Conservation (phyloP, 2,888 invertebrate species). For the Dasypogon diadema region DNA sequence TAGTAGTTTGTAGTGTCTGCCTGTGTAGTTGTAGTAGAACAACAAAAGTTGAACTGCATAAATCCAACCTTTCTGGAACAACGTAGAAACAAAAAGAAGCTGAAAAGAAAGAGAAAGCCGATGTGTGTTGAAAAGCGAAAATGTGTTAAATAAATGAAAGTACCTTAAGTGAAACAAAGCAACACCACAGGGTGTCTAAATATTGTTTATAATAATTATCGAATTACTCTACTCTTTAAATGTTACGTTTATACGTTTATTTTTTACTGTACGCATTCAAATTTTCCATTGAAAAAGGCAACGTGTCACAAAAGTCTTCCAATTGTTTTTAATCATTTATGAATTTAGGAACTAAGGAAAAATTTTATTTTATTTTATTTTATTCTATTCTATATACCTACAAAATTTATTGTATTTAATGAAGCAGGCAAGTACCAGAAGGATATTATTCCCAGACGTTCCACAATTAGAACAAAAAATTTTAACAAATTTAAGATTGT, state of each 20-base stretch:
- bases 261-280: slow-evolving; percentile 13
- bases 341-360: background rate
- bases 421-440: slow-evolving; percentile 2
- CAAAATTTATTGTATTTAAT: background rate
- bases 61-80: background rate
- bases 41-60: slow-evolving; percentile 5
- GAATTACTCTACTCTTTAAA: slow-evolving; percentile 7
- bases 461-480: background rate
- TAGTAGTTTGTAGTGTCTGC: background rate
- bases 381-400: slow-evolving; percentile 13
- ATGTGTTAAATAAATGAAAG: slow-evolving; percentile 19
- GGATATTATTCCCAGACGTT: slow-evolving; percentile 25
- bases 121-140: background rate
- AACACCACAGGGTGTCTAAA: background rate
- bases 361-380: slow-evolving; percentile 2
- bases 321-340: slow-evolving; percentile 3
- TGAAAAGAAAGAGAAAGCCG: background rate
- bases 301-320: slow-evolving; percentile 49
- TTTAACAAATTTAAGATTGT: background rate
- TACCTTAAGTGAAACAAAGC: slow-evolving; percentile 9
- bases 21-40: background rate
- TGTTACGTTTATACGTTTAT: slow-evolving; percentile 15
- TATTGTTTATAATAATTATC: background rate
- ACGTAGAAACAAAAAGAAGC: background rate
- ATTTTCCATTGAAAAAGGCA: slow-evolving; percentile 1